Conservation (phyloP, 1,140 invertebrate species). For the Heliothis virescens region DNA sequence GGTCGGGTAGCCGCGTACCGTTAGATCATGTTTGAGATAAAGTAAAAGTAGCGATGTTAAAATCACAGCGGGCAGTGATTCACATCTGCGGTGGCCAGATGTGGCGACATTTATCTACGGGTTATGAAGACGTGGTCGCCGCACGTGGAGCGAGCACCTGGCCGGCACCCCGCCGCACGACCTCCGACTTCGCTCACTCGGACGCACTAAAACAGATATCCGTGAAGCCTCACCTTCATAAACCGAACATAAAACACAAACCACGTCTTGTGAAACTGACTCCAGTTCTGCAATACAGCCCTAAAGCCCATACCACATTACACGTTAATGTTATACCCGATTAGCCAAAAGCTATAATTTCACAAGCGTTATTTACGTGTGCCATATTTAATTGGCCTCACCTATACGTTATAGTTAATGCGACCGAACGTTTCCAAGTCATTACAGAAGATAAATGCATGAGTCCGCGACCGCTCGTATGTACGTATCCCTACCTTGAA, state of each 20-base stretch:
- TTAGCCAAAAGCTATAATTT: constrained; percentile 67
- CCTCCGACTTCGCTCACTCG: constrained; percentile 61
- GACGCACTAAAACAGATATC: constrained; percentile 57
- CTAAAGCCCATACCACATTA: constrained; percentile 30
- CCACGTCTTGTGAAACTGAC: background rate
- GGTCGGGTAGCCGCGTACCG: constrained; percentile 62
- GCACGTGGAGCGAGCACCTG: constrained; percentile 72
- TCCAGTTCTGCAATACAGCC: background rate
- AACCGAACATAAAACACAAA: constrained; percentile 35
- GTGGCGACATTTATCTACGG: constrained; percentile 59
- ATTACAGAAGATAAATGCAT: constrained; percentile 77
- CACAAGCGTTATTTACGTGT: constrained; percentile 68
- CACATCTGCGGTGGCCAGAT: constrained; percentile 70
- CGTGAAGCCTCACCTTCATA: constrained; percentile 51
- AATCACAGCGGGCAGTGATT: constrained; percentile 71
- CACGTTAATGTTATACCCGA: constrained; percentile 54
- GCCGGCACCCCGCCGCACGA: constrained; percentile 67
- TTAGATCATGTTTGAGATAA: constrained; percentile 65
- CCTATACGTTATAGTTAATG: constrained; percentile 71
- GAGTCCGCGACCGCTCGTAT: constrained; percentile 61
- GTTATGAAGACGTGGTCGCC: constrained; percentile 65
- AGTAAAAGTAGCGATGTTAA: constrained; percentile 72
- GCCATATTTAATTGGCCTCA: constrained; percentile 72
- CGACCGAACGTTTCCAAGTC: constrained; percentile 69
- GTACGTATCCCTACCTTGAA: constrained; percentile 70